Percentiles rank a stretch among this genome's conserved stretches.
Evolutionary conservation across 2,797 vertebrate species (phyloP).

Genomic region (Gymnoscopelus microlampas): DNA sequence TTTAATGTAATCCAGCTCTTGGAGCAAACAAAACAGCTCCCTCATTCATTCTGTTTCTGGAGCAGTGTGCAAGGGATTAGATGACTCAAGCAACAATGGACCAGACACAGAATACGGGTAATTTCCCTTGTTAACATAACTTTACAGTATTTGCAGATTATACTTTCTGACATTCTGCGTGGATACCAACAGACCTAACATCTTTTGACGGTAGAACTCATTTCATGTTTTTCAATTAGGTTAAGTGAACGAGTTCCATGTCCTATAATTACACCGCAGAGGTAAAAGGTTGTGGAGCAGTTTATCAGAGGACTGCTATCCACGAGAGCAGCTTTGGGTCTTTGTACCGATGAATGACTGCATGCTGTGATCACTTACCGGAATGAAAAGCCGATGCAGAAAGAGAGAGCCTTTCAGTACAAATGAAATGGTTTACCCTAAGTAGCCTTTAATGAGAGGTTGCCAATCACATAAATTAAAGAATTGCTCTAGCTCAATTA

Average conservation of each 20-base stretch:
- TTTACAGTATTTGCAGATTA: constrained; percentile 7
- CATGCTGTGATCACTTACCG: constrained; percentile 62
- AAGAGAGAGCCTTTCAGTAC: constrained; percentile 21
- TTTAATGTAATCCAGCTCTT: constrained; percentile 73
- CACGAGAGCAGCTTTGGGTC: constrained; percentile 31
- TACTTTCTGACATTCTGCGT: constrained; percentile 11
- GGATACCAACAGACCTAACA: constrained; percentile 26
- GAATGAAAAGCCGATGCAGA: constrained; percentile 55
- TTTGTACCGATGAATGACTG: constrained; percentile 40
- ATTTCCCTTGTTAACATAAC: constrained; percentile 18
- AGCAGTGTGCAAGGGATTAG: constrained; percentile 56
- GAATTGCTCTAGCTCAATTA: constrained; percentile 64
- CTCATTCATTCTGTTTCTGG: constrained; percentile 49
- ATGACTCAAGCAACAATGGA: constrained; percentile 31
- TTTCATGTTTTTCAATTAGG: constrained; percentile 56
- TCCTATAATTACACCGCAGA: constrained; percentile 55
- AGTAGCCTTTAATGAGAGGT: constrained; percentile 70
- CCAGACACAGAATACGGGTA: constrained; percentile 10
- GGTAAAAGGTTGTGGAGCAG: constrained; percentile 61
- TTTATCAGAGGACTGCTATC: constrained; percentile 40
- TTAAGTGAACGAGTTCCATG: constrained; percentile 56
- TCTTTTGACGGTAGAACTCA: constrained; percentile 23
- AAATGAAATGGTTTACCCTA: constrained; percentile 53
- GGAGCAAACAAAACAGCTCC: constrained; percentile 54
- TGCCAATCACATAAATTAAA: constrained; percentile 66